A percentile compares a stretch with the other conserved stretches of the same genome.
Evolutionary conservation across 2,113 vertebrate species (phyloP).

Genomic region (Trichomycterus rosablanca): DNA sequence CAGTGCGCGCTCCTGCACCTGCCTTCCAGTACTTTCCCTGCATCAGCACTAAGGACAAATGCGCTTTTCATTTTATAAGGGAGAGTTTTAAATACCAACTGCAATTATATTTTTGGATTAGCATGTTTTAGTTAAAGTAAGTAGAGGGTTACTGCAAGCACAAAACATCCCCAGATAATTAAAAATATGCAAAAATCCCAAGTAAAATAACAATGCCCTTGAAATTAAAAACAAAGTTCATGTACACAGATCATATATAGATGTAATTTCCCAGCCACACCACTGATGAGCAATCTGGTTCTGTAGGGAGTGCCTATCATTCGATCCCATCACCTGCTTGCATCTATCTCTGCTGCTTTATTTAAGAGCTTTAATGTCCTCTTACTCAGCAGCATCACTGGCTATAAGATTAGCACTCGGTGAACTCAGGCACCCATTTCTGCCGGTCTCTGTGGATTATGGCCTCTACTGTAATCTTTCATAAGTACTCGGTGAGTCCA

Average conservation of each 20-base stretch:
- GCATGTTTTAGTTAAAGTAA: no score
- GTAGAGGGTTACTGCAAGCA: no score
- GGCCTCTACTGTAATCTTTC: conserved; percentile 35
- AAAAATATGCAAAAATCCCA: no score
- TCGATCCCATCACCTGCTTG: conserved; percentile 19
- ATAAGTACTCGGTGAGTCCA: conserved; percentile 15
- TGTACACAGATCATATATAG: no score
- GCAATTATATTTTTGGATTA: no score
- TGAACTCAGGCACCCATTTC: conserved; percentile 39
- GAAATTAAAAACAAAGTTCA: no score
- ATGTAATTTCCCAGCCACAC: no score
- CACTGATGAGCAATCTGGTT: no score
- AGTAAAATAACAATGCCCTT: no score
- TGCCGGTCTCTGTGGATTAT: conserved; percentile 33
- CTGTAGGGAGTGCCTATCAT: not conserved
- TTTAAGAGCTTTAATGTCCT: conserved; percentile 45
- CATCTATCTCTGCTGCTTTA: conserved; percentile 38
- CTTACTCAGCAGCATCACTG: conserved; percentile 27
- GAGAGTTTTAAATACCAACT: no score
- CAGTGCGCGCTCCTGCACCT: not conserved
- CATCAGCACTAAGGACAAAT: not conserved
- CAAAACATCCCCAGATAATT: no score
- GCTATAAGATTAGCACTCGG: conserved; percentile 44
- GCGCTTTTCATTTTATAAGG: no score
- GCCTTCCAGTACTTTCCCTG: not conserved